A percentile compares a stretch with the other conserved stretches of the same genome.
These are phyloP conservation scores for Cyprinus carpio DNA, from an alignment of 2,113 vertebrate species.

Conservation along the genomic window DNA sequence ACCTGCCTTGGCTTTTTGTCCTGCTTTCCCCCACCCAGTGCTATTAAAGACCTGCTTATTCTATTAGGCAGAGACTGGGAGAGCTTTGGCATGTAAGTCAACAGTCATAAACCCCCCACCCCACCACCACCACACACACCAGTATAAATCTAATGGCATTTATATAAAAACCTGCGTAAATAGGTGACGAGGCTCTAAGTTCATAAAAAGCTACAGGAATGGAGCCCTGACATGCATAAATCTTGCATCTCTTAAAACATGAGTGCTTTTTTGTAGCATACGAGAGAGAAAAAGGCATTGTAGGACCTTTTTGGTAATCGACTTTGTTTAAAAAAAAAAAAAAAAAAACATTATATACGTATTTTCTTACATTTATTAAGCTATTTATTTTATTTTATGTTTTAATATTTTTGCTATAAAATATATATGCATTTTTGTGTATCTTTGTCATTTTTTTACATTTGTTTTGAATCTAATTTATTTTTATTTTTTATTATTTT, in stretches of 20 bases:
- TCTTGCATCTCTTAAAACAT: conserved; percentile 49
- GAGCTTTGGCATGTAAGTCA: conserved; percentile 43
- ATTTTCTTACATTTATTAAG: too few relatives aligned
- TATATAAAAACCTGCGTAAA: conserved; percentile 53
- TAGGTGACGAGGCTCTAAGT: conserved; percentile 50
- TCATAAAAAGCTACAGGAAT: conserved; percentile 49
- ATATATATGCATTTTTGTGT: too few relatives aligned
- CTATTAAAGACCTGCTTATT: conserved; percentile 48
- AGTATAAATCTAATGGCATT: conserved; percentile 56
- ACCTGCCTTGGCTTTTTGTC: conserved; percentile 45
- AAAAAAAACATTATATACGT: too few relatives aligned
- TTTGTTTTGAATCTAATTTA: too few relatives aligned
- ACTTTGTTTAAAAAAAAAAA: not conserved
- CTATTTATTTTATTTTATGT: too few relatives aligned
- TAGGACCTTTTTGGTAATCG: not conserved
- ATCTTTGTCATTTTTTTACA: too few relatives aligned
- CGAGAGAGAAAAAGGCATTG: not conserved
- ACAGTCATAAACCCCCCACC: conserved; percentile 45
- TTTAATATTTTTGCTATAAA: too few relatives aligned
- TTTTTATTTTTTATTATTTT: too few relatives aligned
- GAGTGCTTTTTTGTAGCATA: conserved; percentile 2
- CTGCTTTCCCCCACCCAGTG: conserved; percentile 35
- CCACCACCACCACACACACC: not conserved
- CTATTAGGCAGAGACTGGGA: conserved; percentile 49
- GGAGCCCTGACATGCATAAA: conserved; percentile 46